A percentile compares a stretch with the other conserved stretches of the same genome.
Conservation (phyloP, 2,797 vertebrate species). For the Mycteria americana region DNA sequence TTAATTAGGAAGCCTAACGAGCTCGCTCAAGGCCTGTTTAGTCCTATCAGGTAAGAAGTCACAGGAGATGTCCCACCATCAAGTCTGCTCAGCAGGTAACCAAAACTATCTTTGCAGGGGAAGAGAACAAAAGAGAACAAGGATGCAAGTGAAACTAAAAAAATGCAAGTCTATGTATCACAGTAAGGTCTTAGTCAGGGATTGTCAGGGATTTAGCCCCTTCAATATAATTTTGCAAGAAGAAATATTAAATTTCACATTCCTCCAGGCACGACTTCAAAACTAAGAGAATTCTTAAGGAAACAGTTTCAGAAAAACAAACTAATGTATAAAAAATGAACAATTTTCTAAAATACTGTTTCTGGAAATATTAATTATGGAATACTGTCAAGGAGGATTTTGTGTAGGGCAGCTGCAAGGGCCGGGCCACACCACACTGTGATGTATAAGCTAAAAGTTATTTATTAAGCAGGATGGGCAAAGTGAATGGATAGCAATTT, state of each 20-base stretch:
- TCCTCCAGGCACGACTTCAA: neutral
- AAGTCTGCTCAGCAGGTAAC: no score
- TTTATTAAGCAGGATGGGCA: neutral
- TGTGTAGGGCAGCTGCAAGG: neutral
- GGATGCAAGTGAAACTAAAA: no score
- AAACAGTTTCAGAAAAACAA: neutral
- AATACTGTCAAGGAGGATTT: neutral
- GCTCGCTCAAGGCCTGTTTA: no score
- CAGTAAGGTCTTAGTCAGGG: no score
- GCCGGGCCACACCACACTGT: neutral
- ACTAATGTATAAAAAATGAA: neutral
- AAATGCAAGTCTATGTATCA: no score
- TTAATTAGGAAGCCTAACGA: no score
- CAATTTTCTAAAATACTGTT: neutral
- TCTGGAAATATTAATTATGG: neutral
- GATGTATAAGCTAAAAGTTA: neutral
- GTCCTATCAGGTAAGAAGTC: no score
- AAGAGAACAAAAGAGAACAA: no score
- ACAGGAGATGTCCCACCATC: no score
- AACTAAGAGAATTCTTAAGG: neutral
- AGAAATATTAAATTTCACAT: neutral
- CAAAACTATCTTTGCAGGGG: no score
- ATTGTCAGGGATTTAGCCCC: no score
- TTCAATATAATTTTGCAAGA: neutral
- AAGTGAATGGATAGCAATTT: neutral